Evolutionary conservation across 2,113 vertebrate genomes (phyloP), one percentile per base, ranked within the genome.

Genomic region (Nothoprocta perdicaria): DNA sequence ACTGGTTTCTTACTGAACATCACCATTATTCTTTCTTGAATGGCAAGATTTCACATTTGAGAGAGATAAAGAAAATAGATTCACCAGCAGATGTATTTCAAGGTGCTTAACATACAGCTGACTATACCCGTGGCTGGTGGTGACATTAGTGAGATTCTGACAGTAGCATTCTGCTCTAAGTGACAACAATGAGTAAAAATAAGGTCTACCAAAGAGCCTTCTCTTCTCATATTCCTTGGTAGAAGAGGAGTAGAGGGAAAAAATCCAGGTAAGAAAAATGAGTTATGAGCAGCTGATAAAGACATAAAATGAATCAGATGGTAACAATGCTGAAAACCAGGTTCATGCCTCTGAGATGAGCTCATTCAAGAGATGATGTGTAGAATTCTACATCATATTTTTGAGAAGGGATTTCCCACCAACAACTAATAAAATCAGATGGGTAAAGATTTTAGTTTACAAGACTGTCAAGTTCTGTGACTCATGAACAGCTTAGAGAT

Each of bases 101-200:
- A 61, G 9, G 10, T 78, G 16, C 63, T 80, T 75, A 67, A 88
- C 93, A 52, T 75, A 19, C 21, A 69, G 26, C 31, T 68, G 21
- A 72, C 48, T 81, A 11, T 27, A 50, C 10, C 40, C 75, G 14
- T 29, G 27, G 55, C 43, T 84, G 29, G 9, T 75, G 46, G 38
- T 95, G 57, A 45, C 29, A 53, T 57, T n/a, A 84, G 10, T 5
- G 38, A 43, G 55, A 95, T 75, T 84, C 40, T 84, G 84, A 29
- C 27, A 81, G 58, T 57, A 71, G 41, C 13, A 84, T 81, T 90
- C 65, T 94, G 16, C 14, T 72, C 6, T 18, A 12, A 76, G 23
- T 78, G 65, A 53, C 31, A 81, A 86, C 15, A 84, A 38, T 63
- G 57, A 38, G 3, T 29, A 40, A 53, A 93, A 82, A 69, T 50